These are phyloP conservation scores for Physella acuta DNA, from an alignment of 1,140 invertebrate species.

Conservation along the genomic window DNA sequence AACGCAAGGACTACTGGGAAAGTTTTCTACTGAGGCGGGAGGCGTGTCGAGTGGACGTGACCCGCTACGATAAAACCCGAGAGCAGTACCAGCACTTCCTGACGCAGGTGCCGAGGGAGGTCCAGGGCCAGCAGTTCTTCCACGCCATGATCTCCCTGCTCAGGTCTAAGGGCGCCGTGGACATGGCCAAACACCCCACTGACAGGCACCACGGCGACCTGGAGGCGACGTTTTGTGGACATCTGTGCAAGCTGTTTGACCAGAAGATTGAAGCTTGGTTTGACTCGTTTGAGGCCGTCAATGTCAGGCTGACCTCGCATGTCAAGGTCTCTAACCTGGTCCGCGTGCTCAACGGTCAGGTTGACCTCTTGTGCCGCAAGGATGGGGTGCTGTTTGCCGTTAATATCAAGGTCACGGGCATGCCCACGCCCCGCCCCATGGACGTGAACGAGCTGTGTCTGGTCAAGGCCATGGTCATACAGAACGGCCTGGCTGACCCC, in stretches of 20 bases:
- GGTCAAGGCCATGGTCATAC: constrained; percentile 45
- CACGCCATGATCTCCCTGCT: constrained; percentile 36
- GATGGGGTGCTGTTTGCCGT: constrained; percentile 40
- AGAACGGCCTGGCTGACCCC: constrained; percentile 46
- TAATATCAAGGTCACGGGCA: constrained; percentile 45
- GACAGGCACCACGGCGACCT: constrained; percentile 1
- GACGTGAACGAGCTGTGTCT: constrained; percentile 48
- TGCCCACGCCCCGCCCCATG: constrained; percentile 46
- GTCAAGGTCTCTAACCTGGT: constrained; percentile 50
- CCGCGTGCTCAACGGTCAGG: constrained; percentile 45
- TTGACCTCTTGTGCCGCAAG: constrained; percentile 42
- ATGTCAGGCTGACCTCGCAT: constrained; percentile 45
- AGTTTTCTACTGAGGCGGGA: constrained; percentile 40
- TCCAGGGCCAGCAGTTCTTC: constrained; percentile 45
- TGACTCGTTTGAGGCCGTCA: constrained; percentile 44
- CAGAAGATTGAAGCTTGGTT: constrained; percentile 48
- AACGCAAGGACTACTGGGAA: constrained; percentile 39
- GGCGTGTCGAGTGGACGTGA: constrained; percentile 46
- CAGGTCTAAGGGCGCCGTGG: constrained; percentile 38
- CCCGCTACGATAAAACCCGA: constrained; percentile 44
- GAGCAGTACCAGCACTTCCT: constrained; percentile 42
- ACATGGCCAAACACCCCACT: constrained; percentile 35
- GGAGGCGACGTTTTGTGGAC: constrained; percentile 37
- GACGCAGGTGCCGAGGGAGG: constrained; percentile 35
- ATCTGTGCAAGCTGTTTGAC: constrained; percentile 45